Evolutionary conservation across 2,113 vertebrate species (phyloP).

Genomic region (Aegotheles bennettii): DNA sequence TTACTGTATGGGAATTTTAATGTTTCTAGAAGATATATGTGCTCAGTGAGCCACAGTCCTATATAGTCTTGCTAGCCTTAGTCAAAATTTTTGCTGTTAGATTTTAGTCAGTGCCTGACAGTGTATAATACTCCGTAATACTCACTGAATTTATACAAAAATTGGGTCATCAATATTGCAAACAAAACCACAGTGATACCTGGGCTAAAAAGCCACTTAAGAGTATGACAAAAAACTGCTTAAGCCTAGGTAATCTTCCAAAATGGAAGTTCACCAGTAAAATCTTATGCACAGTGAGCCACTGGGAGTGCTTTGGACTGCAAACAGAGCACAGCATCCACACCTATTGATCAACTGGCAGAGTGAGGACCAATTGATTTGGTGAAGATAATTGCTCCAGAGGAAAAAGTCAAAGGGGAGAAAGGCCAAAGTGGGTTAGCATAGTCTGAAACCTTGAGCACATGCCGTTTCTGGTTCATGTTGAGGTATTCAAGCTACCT

Average conservation of each 20-base stretch:
- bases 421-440: conserved; percentile 49
- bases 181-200: conserved; percentile 54
- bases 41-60: conserved; percentile 7
- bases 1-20: background rate
- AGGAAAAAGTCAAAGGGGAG: background rate
- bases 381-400: conserved; percentile 19
- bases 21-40: background rate
- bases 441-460: conserved; percentile 51
- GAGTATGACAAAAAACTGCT: conserved; percentile 7
- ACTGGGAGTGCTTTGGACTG: conserved; percentile 22
- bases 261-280: background rate
- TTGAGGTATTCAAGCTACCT: conserved; percentile 51
- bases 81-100: conserved; percentile 3
- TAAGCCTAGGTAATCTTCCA: conserved; percentile 35
- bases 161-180: conserved; percentile 4
- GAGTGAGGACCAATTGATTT: background rate
- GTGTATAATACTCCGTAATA: background rate
- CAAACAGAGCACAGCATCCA: background rate
- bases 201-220: conserved; percentile 22
- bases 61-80: background rate
- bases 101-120: conserved; percentile 16
- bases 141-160: background rate
- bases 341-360: fast-evolving
- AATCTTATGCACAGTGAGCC: background rate
- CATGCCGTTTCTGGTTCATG: background rate